A percentile compares a stretch with the other conserved stretches of the same genome.
Evolutionary conservation across 2,888 invertebrate species (phyloP).

Genomic region (Dynastes tityus): DNA sequence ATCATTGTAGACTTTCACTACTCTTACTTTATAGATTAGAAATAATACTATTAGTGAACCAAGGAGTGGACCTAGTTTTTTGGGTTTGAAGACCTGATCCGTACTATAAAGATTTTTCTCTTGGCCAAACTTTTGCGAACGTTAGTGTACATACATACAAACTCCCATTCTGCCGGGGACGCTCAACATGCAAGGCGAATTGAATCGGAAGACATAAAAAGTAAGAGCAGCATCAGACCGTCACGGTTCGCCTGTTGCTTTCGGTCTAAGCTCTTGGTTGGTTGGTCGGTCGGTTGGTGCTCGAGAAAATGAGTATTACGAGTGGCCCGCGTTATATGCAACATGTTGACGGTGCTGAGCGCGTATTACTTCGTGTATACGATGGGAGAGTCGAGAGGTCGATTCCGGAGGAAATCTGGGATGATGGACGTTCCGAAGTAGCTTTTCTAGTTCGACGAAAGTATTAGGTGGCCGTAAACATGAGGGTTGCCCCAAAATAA

Average conservation of each 20-base stretch:
- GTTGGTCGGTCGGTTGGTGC: background rate
- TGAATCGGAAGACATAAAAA: conserved; percentile 39
- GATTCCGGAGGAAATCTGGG: conserved; percentile 16
- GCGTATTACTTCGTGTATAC: conserved; percentile 3
- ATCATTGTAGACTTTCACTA: too few relatives aligned
- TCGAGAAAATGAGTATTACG: conserved; percentile 13
- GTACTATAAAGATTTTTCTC: too few relatives aligned
- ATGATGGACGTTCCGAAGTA: conserved; percentile 23
- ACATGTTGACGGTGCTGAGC: conserved; percentile 31
- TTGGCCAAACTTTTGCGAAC: background rate
- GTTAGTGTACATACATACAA: background rate
- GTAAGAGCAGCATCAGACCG: conserved; percentile 21
- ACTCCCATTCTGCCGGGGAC: background rate
- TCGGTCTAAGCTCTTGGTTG: background rate
- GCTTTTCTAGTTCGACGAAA: conserved; percentile 3
- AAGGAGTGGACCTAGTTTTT: too few relatives aligned
- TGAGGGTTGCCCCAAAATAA: background rate
- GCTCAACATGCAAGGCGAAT: conserved; percentile 26
- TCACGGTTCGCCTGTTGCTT: conserved; percentile 30
- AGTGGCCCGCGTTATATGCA: conserved; percentile 28
- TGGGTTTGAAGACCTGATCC: too few relatives aligned
- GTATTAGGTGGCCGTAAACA: conserved; percentile 1
- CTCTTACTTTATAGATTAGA: too few relatives aligned
- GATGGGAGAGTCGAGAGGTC: background rate
- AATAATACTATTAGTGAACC: too few relatives aligned